phyloP scores from a whole-genome alignment of 2,797 vertebrate species.

The Mus minutoides region DNA sequence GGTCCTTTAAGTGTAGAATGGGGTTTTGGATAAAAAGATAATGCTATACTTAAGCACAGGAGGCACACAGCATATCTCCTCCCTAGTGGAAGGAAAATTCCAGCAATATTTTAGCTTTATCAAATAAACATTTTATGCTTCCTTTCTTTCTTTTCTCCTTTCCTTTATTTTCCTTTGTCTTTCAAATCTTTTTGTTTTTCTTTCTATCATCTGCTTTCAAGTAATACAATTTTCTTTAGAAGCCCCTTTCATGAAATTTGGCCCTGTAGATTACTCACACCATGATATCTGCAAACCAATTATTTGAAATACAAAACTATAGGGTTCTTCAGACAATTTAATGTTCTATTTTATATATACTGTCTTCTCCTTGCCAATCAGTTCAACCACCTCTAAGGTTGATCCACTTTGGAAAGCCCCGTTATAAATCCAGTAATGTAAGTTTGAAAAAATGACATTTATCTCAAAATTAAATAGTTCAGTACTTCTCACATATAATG shows the following conservation, averaged over 20 bases:
- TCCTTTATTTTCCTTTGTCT: background rate
- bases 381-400: background rate
- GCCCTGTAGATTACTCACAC: background rate
- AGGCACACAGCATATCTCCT: background rate
- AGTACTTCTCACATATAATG: background rate
- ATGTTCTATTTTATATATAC: background rate
- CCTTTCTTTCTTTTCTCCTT: background rate
- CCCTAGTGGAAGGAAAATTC: background rate
- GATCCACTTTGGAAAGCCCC: background rate
- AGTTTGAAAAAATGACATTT: background rate
- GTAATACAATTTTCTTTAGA: background rate
- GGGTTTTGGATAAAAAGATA: slow-evolving; percentile 2
- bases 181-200: background rate
- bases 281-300: background rate
- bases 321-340: background rate
- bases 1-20: slow-evolving; percentile 35
- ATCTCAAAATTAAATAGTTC: background rate
- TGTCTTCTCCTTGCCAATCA: background rate
- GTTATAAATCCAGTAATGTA: background rate
- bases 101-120: background rate
- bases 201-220: background rate
- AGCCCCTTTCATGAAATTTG: background rate
- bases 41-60: slow-evolving; percentile 41
- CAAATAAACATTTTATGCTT: background rate
- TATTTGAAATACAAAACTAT: background rate